phyloP scores from a whole-genome alignment of 1,140 invertebrate genomes.

The Anastatus disparis region DNA sequence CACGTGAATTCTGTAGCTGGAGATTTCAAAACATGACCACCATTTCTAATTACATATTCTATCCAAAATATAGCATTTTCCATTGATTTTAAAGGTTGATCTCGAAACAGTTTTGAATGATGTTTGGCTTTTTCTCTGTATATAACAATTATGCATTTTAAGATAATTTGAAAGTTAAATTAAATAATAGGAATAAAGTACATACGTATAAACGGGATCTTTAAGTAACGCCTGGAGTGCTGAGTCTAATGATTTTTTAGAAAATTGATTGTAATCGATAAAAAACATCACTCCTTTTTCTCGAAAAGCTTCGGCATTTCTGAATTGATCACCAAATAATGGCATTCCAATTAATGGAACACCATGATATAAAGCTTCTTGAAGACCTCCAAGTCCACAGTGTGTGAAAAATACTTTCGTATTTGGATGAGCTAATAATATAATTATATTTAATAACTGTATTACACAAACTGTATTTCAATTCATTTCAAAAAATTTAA shows the following conservation, averaged over 20 bases:
- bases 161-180: no score
- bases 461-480: no score
- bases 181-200: neutral
- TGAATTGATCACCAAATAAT: conserved; percentile 70
- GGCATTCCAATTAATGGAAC: conserved; percentile 73
- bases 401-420: conserved; percentile 74
- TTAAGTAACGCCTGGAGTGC: conserved; percentile 44
- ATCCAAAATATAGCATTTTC: conserved; percentile 70
- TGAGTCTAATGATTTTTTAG: conserved; percentile 40
- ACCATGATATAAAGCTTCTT: conserved; percentile 70
- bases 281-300: conserved; percentile 52
- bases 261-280: conserved; percentile 46
- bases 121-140: conserved; percentile 35
- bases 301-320: conserved; percentile 62
- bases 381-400: conserved; percentile 71
- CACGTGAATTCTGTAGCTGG: conserved; percentile 46
- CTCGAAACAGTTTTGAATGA: conserved; percentile 48
- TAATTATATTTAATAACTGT: no score
- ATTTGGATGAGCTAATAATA: conserved; percentile 69
- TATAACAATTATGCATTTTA: conserved; percentile 1
- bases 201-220: conserved; percentile 46
- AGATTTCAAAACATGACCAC: conserved; percentile 52
- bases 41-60: conserved; percentile 66
- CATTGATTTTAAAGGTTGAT: conserved; percentile 64
- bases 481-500: neutral